phyloP scores from a whole-genome alignment of 2,113 vertebrate species.

The Embiotoca jacksoni region DNA sequence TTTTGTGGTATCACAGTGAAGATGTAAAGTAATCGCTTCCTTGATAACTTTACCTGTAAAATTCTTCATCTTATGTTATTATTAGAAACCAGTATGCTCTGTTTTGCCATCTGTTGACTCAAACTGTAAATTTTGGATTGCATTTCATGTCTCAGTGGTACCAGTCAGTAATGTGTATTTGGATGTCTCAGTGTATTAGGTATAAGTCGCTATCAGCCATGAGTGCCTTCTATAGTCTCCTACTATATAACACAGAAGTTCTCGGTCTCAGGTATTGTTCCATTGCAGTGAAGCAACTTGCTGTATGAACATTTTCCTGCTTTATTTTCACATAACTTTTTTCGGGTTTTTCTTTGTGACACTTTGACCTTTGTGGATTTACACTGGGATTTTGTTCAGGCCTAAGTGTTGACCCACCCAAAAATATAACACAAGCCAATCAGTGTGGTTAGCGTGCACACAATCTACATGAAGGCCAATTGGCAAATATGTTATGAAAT shows the following conservation, averaged over 20 bases:
- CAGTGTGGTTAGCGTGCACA: constrained; percentile 7
- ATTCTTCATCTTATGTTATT: too few relatives aligned
- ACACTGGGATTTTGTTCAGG: constrained; percentile 21
- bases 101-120: background rate
- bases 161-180: background rate
- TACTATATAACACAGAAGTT: background rate
- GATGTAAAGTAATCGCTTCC: too few relatives aligned
- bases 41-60: too few relatives aligned
- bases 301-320: background rate
- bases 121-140: background rate
- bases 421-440: constrained; percentile 14
- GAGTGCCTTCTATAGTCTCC: background rate
- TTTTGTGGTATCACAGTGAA: too few relatives aligned
- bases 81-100: too few relatives aligned
- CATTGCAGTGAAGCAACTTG: background rate
- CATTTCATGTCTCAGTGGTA: background rate
- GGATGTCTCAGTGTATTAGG: background rate
- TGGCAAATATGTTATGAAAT: constrained; percentile 16
- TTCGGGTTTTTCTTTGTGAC: constrained; percentile 17
- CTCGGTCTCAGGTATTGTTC: background rate
- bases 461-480: background rate
- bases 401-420: background rate
- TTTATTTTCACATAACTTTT: background rate
- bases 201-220: background rate
- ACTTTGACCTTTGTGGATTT: constrained; percentile 15